A percentile compares a stretch with the other conserved stretches of the same genome.
phyloP scores from a whole-genome alignment of 35 echinoderm and acorn worm genomes.

The Ophioderma brevispina region DNA sequence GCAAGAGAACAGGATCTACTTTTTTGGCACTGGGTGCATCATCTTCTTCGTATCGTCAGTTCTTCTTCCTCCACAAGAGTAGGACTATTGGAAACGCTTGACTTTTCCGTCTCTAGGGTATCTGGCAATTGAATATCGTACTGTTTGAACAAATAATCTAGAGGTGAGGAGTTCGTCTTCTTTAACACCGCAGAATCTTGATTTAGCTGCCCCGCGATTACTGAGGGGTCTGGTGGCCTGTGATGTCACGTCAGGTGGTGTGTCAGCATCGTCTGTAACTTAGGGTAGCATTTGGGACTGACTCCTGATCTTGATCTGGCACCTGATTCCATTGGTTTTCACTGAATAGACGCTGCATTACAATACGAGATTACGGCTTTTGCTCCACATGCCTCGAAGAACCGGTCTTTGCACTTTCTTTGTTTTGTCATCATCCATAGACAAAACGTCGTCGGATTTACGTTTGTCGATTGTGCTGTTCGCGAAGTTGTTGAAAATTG shows the following conservation, averaged over 20 bases:
- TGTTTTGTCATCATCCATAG: slow-evolving; percentile 14
- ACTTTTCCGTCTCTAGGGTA: slow-evolving; percentile 24
- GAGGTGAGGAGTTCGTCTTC: slow-evolving; percentile 43
- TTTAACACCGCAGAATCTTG: slow-evolving; percentile 21
- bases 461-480: neutral
- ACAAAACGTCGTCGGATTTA: neutral
- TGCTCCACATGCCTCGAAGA: slow-evolving; percentile 83
- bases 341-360: slow-evolving; percentile 68
- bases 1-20: slow-evolving; percentile 49
- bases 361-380: slow-evolving; percentile 85
- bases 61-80: slow-evolving; percentile 17
- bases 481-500: neutral
- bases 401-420: slow-evolving; percentile 91
- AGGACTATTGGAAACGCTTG: slow-evolving; percentile 33
- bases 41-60: slow-evolving; percentile 17
- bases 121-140: slow-evolving; percentile 63
- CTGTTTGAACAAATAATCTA: slow-evolving; percentile 51
- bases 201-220: slow-evolving; percentile 8
- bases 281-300: too few relatives aligned
- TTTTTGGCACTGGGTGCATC: slow-evolving; percentile 42
- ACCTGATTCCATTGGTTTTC: too few relatives aligned
- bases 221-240: slow-evolving; percentile 3
- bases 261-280: too few relatives aligned
- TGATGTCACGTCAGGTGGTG: neutral
- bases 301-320: too few relatives aligned